A percentile compares a stretch with the other conserved stretches of the same genome.
Conservation (phyloP, 2,113 vertebrate species). For the Meles meles region DNA sequence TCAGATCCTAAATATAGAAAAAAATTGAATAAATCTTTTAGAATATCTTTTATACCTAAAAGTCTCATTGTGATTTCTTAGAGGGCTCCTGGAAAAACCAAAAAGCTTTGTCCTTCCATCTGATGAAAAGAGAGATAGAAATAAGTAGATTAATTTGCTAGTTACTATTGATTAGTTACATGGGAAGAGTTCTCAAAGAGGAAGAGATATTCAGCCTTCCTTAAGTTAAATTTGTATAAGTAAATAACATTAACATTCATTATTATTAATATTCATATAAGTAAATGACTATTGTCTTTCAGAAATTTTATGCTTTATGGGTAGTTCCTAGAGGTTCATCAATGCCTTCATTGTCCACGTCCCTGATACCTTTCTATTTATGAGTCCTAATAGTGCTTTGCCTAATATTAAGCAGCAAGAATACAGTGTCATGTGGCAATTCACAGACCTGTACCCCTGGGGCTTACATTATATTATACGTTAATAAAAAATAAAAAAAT, state of each 20-base stretch:
- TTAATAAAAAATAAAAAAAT: too few species aligned
- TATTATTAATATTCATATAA: not conserved
- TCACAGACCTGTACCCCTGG: too few species aligned
- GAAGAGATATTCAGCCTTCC: not conserved
- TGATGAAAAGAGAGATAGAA: not conserved
- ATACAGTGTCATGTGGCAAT: not conserved
- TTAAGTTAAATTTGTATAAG: not conserved
- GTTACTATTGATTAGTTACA: not conserved
- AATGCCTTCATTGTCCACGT: not conserved
- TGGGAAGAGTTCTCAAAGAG: not conserved
- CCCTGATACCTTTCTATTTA: not conserved
- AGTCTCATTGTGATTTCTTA: not conserved
- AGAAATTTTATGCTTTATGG: not conserved
- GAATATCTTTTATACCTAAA: not conserved
- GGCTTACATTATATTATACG: too few species aligned
- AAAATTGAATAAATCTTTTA: not conserved
- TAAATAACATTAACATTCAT: not conserved
- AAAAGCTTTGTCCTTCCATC: not conserved
- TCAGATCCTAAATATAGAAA: not conserved
- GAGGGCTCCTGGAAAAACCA: not conserved
- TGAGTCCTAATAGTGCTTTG: not conserved
- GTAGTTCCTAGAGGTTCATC: not conserved
- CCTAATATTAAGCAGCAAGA: not conserved
- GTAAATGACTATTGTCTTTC: not conserved
- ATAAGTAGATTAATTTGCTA: not conserved